These are phyloP conservation scores for Sarcophaga rosellei DNA, from an alignment of 2,888 invertebrate genomes.

Conservation along the genomic window DNA sequence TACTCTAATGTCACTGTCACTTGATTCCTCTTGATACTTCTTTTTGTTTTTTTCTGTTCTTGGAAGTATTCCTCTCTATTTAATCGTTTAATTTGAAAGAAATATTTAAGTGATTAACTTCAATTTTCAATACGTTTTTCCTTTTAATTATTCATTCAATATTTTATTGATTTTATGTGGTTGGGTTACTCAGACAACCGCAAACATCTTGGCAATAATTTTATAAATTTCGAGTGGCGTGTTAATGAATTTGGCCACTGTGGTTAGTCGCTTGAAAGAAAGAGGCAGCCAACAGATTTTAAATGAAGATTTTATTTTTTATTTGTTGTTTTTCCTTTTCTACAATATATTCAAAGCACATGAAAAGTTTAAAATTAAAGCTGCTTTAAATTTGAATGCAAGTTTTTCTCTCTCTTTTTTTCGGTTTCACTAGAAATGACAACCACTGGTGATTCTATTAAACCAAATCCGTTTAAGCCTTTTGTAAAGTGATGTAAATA, in stretches of 20 bases:
- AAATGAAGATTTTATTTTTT: not conserved
- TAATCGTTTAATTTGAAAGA: not conserved
- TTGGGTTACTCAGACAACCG: not conserved
- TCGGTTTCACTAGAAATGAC: not conserved
- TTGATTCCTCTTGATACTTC: no score
- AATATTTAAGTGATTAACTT: not conserved
- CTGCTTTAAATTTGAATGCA: not conserved
- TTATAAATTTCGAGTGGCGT: not conserved
- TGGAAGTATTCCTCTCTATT: not conserved
- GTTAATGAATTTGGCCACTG: constrained; percentile 11
- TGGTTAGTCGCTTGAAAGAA: not conserved
- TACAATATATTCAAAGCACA: no score
- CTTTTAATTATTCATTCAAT: not conserved
- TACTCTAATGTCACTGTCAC: no score
- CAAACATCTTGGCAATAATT: not conserved
- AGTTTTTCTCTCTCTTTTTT: not conserved
- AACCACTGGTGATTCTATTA: not conserved
- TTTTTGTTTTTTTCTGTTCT: not conserved
- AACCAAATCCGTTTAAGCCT: constrained; percentile 13
- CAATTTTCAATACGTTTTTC: not conserved
- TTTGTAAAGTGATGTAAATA: constrained; percentile 25
- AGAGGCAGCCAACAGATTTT: not conserved
- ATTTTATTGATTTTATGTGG: not conserved
- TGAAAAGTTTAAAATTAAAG: not conserved
- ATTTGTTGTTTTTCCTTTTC: not conserved